Base-by-base conservation (phyloP, 2,888 invertebrate genomes). In the Thera britannica region DNA sequence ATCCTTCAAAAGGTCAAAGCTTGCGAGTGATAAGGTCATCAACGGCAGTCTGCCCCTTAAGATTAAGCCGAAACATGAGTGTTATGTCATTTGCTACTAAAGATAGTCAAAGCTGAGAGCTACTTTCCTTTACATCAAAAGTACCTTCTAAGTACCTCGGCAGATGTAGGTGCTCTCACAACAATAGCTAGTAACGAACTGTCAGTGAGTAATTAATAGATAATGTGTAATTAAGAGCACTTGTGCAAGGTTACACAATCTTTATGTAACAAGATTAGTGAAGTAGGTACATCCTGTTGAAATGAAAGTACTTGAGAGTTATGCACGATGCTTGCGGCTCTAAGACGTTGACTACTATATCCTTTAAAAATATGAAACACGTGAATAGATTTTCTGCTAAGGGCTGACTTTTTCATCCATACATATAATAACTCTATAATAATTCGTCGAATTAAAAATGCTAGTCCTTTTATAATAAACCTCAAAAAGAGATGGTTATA, bases 151-250 rank as follows among this genome's bases (percentile, higher is more conserved):
- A 36, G 7, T 38, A 56, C 7, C 60, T 7, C 2, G 9, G 56
- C 58, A 71, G 65, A 68, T 57, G 52, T 73, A 73, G 72, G 71
- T 72, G 49, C 57, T 58, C 63, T 62, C 54, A 51, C 65, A 71
- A 77, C 73, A 79, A 78, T 75, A 68, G 71, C 44, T 70, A 58
- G 65, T 75, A 75, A 74, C 75, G 57, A 72, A 57, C 72, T 64
- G 71, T 65, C 68, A 66, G 65, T 71, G 64, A 41, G 68, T 75
- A 74, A 77, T 75, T 77, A 70, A 76, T 68, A 73, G 61, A 67
- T 71, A 68, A 65, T 66, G 66, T 65, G 73, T 77, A 77, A 78
- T 81, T 79, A 79, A 71, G 68, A 70, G 66, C 70, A 73, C 71
- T 76, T 78, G 74, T 74, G 66, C 58, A 49, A n/a, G n/a, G 60